Percentiles rank a stretch among this genome's conserved stretches.
Conservation (phyloP, 64 coral and sea anemone genomes). For the Montipora capricornis region DNA sequence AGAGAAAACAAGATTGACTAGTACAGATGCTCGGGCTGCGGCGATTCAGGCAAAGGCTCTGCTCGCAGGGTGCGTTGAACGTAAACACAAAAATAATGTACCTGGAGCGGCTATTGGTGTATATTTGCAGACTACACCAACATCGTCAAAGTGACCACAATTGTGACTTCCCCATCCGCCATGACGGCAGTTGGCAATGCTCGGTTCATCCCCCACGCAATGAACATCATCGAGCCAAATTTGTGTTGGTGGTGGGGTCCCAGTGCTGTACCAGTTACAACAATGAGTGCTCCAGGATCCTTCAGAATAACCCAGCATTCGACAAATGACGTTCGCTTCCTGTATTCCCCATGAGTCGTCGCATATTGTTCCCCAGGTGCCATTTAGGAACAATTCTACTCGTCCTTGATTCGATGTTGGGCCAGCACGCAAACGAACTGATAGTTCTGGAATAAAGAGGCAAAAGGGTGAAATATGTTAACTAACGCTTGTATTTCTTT, state of each 20-base stretch:
- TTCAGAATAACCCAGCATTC: constrained; percentile 15
- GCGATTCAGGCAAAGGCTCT: too few relatives aligned
- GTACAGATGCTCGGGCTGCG: too few relatives aligned
- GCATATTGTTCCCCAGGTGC: constrained; percentile 32
- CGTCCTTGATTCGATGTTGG: constrained; percentile 22
- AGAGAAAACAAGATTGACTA: too few relatives aligned
- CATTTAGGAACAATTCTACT: constrained; percentile 26
- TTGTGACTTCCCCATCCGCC: constrained; percentile 68
- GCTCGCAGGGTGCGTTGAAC: too few relatives aligned
- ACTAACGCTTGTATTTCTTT: too few relatives aligned
- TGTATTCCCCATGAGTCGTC: constrained; percentile 42
- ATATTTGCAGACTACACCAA: constrained; percentile 38
- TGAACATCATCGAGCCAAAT: constrained; percentile 86
- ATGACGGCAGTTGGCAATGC: constrained; percentile 57
- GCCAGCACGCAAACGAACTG: not conserved
- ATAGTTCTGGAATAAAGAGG: not conserved
- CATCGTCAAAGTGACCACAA: constrained; percentile 37
- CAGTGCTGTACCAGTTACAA: not conserved
- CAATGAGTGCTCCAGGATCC: constrained; percentile 50
- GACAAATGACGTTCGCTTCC: constrained; percentile 38
- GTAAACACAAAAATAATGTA: not conserved
- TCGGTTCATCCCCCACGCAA: constrained; percentile 70
- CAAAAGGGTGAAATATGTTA: not conserved
- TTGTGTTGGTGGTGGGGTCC: not conserved
- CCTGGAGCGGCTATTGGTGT: constrained; percentile 8